A percentile compares a stretch with the other conserved stretches of the same genome.
Conservation (phyloP, 2,113 vertebrate genomes). For the Nymphicus hollandicus region DNA sequence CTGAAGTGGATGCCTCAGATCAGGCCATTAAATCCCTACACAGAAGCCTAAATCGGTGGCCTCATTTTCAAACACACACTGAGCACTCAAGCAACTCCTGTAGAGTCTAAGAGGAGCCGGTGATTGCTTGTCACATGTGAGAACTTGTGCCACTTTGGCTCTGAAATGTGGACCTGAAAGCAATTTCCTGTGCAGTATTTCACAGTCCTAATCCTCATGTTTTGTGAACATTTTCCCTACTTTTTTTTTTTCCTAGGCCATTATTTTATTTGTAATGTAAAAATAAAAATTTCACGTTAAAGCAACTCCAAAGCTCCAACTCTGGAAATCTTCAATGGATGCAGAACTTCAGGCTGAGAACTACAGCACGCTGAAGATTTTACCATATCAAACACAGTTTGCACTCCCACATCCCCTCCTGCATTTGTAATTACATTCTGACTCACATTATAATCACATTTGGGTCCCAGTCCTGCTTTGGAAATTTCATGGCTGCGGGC, state of each 20-base stretch:
- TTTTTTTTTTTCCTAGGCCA: neutral
- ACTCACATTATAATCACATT: neutral
- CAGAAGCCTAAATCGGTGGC: neutral
- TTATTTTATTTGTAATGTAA: slow-evolving; percentile 24
- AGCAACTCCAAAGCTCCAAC: neutral
- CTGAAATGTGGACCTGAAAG: neutral
- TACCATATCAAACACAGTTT: slow-evolving; percentile 26
- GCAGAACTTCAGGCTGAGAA: slow-evolving; percentile 1
- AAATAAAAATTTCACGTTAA: slow-evolving; percentile 40
- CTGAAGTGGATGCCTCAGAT: slow-evolving; percentile 25
- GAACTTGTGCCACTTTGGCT: neutral
- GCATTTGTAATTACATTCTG: neutral
- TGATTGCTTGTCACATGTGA: slow-evolving; percentile 42
- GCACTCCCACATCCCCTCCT: slow-evolving; percentile 5
- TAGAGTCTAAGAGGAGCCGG: neutral
- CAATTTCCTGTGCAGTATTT: slow-evolving; percentile 17
- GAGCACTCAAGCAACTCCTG: slow-evolving; percentile 16
- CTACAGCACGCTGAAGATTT: neutral
- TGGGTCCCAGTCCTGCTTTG: neutral
- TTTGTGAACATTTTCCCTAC: neutral
- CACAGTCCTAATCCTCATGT: neutral
- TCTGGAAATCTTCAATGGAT: slow-evolving; percentile 15
- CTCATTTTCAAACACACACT: slow-evolving; percentile 39
- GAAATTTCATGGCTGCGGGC: neutral
- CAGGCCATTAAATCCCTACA: slow-evolving; percentile 18